phyloP scores from a whole-genome alignment of 2,888 invertebrate genomes.

The Hymenopus coronatus region DNA sequence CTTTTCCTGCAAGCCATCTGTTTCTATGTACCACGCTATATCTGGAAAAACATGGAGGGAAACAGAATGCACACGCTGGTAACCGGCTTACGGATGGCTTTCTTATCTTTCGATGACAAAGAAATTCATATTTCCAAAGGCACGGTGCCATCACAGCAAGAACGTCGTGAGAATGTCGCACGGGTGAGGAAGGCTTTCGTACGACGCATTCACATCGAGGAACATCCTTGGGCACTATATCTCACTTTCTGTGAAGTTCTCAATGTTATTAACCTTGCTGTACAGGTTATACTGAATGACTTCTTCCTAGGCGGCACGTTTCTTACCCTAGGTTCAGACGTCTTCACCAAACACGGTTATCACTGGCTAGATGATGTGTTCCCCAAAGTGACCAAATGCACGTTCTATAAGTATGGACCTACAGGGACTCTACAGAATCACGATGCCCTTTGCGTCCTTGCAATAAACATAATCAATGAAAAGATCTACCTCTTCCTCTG shows the following conservation, averaged over 20 bases:
- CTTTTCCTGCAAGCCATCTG: slow-evolving; percentile 46
- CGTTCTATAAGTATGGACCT: slow-evolving; percentile 48
- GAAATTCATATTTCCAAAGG: neutral
- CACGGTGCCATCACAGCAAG: slow-evolving; percentile 17
- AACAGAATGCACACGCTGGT: slow-evolving; percentile 41
- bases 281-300: slow-evolving; percentile 29
- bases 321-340: slow-evolving; percentile 19
- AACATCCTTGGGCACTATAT: slow-evolving; percentile 26
- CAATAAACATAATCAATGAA: slow-evolving; percentile 49
- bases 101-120: slow-evolving; percentile 2
- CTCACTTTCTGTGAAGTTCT: slow-evolving; percentile 32
- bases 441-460: slow-evolving; percentile 48
- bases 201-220: slow-evolving; percentile 26
- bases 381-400: slow-evolving; percentile 46
- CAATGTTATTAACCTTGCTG: slow-evolving; percentile 29
- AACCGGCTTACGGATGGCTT: slow-evolving; percentile 13
- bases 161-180: slow-evolving; percentile 5
- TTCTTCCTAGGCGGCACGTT: slow-evolving; percentile 32
- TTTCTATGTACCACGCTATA: slow-evolving; percentile 45
- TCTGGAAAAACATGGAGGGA: slow-evolving; percentile 46
- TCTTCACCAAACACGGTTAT: slow-evolving; percentile 22
- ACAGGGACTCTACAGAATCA: slow-evolving; percentile 47
- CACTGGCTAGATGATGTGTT: slow-evolving; percentile 35
- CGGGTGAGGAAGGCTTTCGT: slow-evolving; percentile 26
- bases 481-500: slow-evolving; percentile 47